These are phyloP conservation scores for Taenaris catops DNA, from an alignment of 2,888 invertebrate species.

Conservation along the genomic window DNA sequence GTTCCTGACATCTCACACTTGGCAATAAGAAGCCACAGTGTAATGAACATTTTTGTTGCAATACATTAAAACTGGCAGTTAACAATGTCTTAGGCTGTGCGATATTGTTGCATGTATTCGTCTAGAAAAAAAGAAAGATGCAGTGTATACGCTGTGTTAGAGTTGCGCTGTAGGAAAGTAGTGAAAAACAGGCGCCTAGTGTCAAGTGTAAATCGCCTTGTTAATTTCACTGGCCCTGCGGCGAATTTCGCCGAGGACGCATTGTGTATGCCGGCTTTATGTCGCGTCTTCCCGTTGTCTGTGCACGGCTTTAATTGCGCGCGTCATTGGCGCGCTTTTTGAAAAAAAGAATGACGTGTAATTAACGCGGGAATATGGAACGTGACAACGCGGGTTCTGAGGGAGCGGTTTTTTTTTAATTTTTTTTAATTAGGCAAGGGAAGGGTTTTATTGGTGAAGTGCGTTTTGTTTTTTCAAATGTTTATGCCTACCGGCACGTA, in stretches of 20 bases:
- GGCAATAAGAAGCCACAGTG: constrained; percentile 38
- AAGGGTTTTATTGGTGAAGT: constrained; percentile 43
- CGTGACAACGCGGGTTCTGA: constrained; percentile 77
- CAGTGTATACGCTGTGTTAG: constrained; percentile 38
- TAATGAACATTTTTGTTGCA: constrained; percentile 25
- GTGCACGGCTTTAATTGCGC: constrained; percentile 78
- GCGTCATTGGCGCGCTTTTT: constrained; percentile 79
- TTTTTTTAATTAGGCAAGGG: constrained; percentile 72
- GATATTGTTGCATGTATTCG: constrained; percentile 30
- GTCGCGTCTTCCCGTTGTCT: constrained; percentile 77
- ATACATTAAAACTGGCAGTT: constrained; percentile 25
- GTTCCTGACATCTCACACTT: constrained; percentile 41
- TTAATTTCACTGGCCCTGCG: constrained; percentile 78
- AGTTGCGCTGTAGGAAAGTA: constrained; percentile 51
- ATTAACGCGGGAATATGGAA: constrained; percentile 79
- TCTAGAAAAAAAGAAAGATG: constrained; percentile 37
- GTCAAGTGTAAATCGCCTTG: constrained; percentile 81
- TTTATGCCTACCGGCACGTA: constrained; percentile 17
- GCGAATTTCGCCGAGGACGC: constrained; percentile 78
- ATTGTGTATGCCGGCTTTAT: constrained; percentile 77
- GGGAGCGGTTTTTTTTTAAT: constrained; percentile 62
- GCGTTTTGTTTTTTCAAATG: constrained; percentile 35
- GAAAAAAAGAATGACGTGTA: constrained; percentile 79
- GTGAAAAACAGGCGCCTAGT: constrained; percentile 71
- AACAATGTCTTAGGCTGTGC: constrained; percentile 21